Percentiles rank a stretch among this genome's conserved stretches.
phyloP scores from a whole-genome alignment of 2,888 invertebrate species.

The Pristionchus mayeri region DNA sequence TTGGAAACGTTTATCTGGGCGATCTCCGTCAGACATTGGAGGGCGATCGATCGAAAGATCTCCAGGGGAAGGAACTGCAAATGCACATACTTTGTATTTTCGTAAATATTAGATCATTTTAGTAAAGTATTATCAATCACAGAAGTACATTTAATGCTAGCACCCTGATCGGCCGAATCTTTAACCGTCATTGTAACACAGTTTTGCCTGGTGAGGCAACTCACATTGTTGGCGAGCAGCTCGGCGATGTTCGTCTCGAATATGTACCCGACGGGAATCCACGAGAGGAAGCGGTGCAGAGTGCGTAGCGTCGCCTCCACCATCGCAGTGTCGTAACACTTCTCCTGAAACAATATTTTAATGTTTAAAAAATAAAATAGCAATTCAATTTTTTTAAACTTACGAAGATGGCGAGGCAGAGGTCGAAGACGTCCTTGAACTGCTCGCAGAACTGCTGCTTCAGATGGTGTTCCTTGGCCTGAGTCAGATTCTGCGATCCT shows the following conservation, averaged over 20 bases:
- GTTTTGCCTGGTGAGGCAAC: no score
- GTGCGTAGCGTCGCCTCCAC: conserved; percentile 97
- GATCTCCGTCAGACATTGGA: conserved; percentile 98
- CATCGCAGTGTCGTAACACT: conserved; percentile 95
- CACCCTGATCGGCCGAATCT: no score
- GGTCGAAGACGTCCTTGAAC: conserved; percentile 96
- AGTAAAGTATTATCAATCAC: neutral
- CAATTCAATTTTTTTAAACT: conserved; percentile 49
- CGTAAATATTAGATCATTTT: neutral
- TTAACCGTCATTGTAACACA: neutral
- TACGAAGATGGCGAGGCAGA: conserved; percentile 95
- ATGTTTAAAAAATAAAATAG: no score
- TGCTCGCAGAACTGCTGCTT: conserved; percentile 99
- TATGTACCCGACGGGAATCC: conserved; percentile 99
- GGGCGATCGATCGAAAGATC: conserved; percentile 95
- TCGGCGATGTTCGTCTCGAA: conserved; percentile 97
- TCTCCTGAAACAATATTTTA: conserved; percentile 85
- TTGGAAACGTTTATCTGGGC: conserved; percentile 78
- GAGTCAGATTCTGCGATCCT: conserved; percentile 98
- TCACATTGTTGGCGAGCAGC: no score
- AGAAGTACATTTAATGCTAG: neutral
- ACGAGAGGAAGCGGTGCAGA: conserved; percentile 94
- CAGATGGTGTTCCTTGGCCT: conserved; percentile 97
- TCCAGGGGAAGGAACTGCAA: conserved; percentile 92
- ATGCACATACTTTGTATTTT: neutral